phyloP scores from a whole-genome alignment of 2,797 vertebrate genomes.

The Gallinago stenura region DNA sequence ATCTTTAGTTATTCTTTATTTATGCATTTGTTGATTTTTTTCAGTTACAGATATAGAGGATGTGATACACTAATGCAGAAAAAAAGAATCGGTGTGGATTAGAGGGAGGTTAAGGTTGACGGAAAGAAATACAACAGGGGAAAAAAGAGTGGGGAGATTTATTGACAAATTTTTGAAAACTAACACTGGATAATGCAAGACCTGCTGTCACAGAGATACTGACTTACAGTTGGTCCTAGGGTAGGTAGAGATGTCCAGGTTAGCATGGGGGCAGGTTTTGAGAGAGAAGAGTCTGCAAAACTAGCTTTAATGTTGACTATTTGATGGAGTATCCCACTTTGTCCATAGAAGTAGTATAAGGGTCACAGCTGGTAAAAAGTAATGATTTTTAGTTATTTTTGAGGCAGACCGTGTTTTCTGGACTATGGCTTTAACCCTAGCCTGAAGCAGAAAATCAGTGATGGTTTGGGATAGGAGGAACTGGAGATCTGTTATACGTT shows the following conservation, averaged over 20 bases:
- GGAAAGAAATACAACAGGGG: background rate
- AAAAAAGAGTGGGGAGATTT: background rate
- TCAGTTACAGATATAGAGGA: background rate
- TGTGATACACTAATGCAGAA: background rate
- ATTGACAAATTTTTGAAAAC: background rate
- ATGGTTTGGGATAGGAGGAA: background rate
- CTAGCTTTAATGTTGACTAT: background rate
- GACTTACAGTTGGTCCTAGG: background rate
- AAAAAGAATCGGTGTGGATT: background rate
- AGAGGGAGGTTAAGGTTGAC: background rate
- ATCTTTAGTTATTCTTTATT: background rate
- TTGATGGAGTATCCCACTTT: background rate
- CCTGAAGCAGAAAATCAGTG: background rate
- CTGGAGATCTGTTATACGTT: background rate
- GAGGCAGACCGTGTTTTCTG: background rate
- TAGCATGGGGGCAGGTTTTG: background rate
- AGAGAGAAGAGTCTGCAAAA: background rate
- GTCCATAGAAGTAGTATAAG: background rate
- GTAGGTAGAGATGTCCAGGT: background rate
- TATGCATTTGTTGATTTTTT: background rate
- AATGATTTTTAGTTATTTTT: background rate
- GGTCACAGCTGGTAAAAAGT: background rate
- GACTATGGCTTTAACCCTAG: background rate
- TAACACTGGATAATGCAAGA: background rate
- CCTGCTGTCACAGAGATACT: background rate